These are phyloP conservation scores for Onychostruthus taczanowskii DNA, from an alignment of 2,113 vertebrate genomes.

Conservation along the genomic window DNA sequence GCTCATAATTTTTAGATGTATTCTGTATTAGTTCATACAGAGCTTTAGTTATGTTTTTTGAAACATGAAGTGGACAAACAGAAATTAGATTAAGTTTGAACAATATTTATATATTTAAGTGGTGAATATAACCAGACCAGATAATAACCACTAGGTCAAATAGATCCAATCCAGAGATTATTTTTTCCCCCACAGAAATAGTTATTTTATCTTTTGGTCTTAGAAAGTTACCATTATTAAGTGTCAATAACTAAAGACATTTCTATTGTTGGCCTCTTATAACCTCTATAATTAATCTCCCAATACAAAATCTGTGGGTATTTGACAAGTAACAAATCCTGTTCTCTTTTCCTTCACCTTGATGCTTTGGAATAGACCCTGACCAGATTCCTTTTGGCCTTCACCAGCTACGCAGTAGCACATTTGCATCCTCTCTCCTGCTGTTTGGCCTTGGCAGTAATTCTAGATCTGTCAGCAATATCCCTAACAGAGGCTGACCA, in stretches of 20 bases:
- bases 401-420: background rate
- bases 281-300: background rate
- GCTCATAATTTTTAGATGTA: background rate
- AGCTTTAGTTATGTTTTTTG: background rate
- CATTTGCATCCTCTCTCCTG: background rate
- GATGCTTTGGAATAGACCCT: background rate
- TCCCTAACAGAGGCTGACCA: background rate
- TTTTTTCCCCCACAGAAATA: background rate
- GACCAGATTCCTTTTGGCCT: background rate
- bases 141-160: background rate
- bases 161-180: background rate
- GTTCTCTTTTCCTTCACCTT: background rate
- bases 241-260: background rate
- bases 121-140: background rate
- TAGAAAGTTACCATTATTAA: background rate
- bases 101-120: background rate
- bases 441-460: background rate
- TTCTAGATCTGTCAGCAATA: background rate
- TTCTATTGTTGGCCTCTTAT: background rate
- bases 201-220: background rate
- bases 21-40: background rate
- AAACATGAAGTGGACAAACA: background rate
- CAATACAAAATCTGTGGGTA: background rate
- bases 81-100: background rate
- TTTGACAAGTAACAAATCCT: background rate